Percentiles rank a stretch among this genome's conserved stretches.
phyloP scores from a whole-genome alignment of 2,888 invertebrate species.

The Apamea sordens region DNA sequence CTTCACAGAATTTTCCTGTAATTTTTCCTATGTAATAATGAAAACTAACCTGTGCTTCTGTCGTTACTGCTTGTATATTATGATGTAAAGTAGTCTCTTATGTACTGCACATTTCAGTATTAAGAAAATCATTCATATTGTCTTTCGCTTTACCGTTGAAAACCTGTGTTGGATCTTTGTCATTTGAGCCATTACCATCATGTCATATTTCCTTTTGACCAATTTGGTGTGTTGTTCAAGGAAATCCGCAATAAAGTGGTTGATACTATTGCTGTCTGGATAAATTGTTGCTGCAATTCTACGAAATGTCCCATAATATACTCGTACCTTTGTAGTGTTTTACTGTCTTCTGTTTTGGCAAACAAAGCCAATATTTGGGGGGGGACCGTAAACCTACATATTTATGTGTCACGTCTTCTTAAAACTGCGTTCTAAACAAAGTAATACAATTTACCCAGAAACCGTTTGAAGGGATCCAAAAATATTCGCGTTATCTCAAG shows the following conservation, averaged over 20 bases:
- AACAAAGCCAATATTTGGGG: slow-evolving; percentile 1
- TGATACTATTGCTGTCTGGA: background rate
- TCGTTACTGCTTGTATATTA: background rate
- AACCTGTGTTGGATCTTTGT: background rate
- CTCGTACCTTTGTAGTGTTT: background rate
- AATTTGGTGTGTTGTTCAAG: background rate
- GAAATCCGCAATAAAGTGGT: background rate
- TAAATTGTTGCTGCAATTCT: background rate
- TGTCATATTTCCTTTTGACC: background rate
- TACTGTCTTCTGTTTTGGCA: background rate
- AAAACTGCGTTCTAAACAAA: slow-evolving; percentile 25
- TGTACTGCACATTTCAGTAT: background rate
- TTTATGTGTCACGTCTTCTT: background rate
- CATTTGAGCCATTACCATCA: background rate
- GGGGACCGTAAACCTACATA: background rate
- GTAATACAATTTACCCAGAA: slow-evolving; percentile 21
- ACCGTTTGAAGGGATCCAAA: slow-evolving; percentile 28
- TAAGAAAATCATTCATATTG: background rate
- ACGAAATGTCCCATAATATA: background rate
- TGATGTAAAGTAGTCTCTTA: background rate
- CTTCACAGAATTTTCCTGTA: background rate
- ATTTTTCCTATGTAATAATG: background rate
- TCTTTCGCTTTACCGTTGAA: background rate
- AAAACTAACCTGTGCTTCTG: background rate
- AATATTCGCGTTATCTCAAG: slow-evolving; percentile 61